Evolutionary conservation across 2,888 invertebrate species (phyloP), one percentile per base, ranked within the genome.

Genomic region (Drosophila mimetica): DNA sequence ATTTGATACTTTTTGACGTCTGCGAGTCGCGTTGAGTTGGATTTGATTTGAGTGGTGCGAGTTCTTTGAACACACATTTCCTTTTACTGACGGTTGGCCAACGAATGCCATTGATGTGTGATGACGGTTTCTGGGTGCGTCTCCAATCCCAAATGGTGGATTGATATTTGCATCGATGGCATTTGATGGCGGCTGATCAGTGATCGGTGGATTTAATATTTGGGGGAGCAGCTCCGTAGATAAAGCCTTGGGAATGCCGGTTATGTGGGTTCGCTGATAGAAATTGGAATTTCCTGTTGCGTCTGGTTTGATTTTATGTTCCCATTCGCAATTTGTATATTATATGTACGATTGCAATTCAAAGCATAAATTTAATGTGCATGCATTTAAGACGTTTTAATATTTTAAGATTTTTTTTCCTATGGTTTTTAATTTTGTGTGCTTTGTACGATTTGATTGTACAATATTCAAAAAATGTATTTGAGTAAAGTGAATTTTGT

Each of bases 51-150:
- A 60, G 36, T 42, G 28, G 13, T 60, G 61, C 32, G 63, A 54
- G 55, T 54, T 39, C 52, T 71, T 74, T 76, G 79, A 72, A 70
- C 75, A 34, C 66, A 75, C 75, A 75, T 52, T 86, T 86, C 77
- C 66, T 75, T 69, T 69, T 74, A 59, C 74, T 53, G 67, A 71
- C 74, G 41, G 51, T 53, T 76, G 60, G 63, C 66, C 72, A 69
- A 74, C 59, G 55, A 55, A 39, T 53, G 60, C 41, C 25, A 67
- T 58, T 64, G 73, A 65, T 72, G 63, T 50, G 51, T 74, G 61
- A 57, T 84, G 87, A 70, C 70, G 74, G 75, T 74, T 78, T 80
- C 54, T 80, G 87, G 87, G 81, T 61, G 85, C 81, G 82, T 81
- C 82, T 87, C 72, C 79, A 51, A 47, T 25, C 34, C 55, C 11